Evolutionary conservation across 2,888 invertebrate species (phyloP).

Genomic region (Julus scanicus): DNA sequence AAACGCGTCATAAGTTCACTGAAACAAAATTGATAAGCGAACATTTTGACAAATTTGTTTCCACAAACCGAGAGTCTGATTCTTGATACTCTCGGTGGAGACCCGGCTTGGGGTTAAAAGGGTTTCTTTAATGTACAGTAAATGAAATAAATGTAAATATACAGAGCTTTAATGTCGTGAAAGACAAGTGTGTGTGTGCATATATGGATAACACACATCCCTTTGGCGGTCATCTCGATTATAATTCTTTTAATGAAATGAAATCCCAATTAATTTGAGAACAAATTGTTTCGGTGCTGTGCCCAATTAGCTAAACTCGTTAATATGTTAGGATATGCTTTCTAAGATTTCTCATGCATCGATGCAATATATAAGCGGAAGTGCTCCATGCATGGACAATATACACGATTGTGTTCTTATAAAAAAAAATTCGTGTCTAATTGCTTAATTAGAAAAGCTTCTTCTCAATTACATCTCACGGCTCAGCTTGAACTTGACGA

Average conservation of each 20-base stretch:
- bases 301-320: slow-evolving; percentile 24
- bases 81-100: no score
- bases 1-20: no score
- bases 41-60: no score
- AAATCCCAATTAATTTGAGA: not conserved
- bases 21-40: no score
- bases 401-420: not conserved
- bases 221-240: not conserved
- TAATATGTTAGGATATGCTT: slow-evolving; percentile 7
- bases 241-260: not conserved
- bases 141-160: no score
- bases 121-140: no score
- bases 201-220: no score
- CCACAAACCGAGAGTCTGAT: no score
- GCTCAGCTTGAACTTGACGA: not conserved
- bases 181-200: no score
- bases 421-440: not conserved
- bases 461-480: not conserved
- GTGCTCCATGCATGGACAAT: slow-evolving; percentile 20
- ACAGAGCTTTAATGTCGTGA: no score
- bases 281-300: slow-evolving; percentile 33
- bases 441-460: slow-evolving; percentile 28
- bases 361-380: slow-evolving; percentile 5
- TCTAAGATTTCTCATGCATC: slow-evolving; percentile 11
- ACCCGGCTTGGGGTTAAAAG: no score